Base-by-base conservation (phyloP, 1,140 invertebrate species). In the Dendroctonus ponderosae region DNA sequence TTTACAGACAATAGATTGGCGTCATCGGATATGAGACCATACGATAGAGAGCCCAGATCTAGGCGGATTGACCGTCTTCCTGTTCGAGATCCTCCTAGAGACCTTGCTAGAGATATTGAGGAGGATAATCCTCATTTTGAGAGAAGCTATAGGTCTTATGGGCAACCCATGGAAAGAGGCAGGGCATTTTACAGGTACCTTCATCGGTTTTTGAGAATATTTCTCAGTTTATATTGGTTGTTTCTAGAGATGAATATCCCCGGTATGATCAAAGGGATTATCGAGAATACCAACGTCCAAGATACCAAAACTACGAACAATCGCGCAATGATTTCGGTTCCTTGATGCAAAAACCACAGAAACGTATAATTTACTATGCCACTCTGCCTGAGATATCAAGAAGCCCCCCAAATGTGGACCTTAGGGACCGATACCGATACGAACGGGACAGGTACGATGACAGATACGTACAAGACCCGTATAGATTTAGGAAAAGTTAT, bases 341-440 rank as follows among this genome's bases (percentile, higher is more conserved):
- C 5, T 46, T 49, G 8, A 15, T 59, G 8, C 40, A 52, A 56
- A 69, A 65, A 11, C 68, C 74, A 0, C 77, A 80, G 54, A 73
- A 77, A 5, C 72, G 81, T 12, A 80, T 82, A 14, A 76, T 80
- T 43, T 82, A 82, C 66, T 82, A 82, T 61, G 81, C 81, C 41
- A 80, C 80, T 66, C 70, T 82, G 7, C 81, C 81, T 3, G 81
- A 82, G 71, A 76, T 82, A 42, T 76, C 80, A 0, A 73, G 80
- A 41, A 78, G 73, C 6, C 77, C 79, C 2, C 76, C 79, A 11
- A 77, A 77, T 60, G 66, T 67, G 5, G 68, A 70, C 52, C 62
- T 72, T 11, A 69, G 70, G 44, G 70, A 71, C 51, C 63, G 69
- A 52, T 72, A 70, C 41, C 41, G 60, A 41, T 66, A 73, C 51